Evolutionary conservation across 2,888 invertebrate genomes (phyloP).

Genomic region (Galeruca laticollis): DNA sequence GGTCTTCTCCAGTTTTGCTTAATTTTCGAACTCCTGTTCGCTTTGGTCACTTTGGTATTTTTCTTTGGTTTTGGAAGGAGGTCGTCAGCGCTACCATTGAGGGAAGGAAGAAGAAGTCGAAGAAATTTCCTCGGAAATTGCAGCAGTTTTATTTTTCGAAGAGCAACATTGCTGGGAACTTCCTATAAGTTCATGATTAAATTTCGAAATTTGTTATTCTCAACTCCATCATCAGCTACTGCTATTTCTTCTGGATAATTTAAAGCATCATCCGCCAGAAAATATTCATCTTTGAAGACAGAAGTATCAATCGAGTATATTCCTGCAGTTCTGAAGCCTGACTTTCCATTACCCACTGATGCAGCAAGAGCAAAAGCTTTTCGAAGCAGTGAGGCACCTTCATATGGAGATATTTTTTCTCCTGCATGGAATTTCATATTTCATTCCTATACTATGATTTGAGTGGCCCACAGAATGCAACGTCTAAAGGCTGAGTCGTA

Average conservation of each 20-base stretch:
- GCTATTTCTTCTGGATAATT: constrained; percentile 21
- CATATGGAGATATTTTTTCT: constrained; percentile 16
- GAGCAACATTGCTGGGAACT: background rate
- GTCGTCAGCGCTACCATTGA: too few relatives aligned
- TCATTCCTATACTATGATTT: constrained; percentile 21
- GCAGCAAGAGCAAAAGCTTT: constrained; percentile 19
- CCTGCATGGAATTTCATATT: constrained; percentile 22
- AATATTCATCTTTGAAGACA: constrained; percentile 23
- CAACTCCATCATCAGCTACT: constrained; percentile 11
- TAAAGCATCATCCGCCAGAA: constrained; percentile 18
- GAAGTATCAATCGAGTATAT: constrained; percentile 8
- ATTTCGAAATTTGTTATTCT: constrained; percentile 8
- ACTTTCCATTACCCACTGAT: constrained; percentile 16
- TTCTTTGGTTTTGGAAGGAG: too few relatives aligned
- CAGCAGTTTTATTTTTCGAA: constrained; percentile 12
- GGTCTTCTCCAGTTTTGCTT: too few relatives aligned
- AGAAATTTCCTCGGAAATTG: too few relatives aligned
- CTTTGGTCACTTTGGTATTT: too few relatives aligned
- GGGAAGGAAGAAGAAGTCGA: too few relatives aligned
- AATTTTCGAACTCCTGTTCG: too few relatives aligned
- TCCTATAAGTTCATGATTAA: constrained; percentile 4
- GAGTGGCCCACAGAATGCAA: background rate
- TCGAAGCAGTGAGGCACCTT: constrained; percentile 1
- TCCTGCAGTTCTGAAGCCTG: constrained; percentile 11
- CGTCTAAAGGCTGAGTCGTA: constrained; percentile 13